phyloP scores from a whole-genome alignment of 2,888 invertebrate species.

The Hydropsyche betteni region DNA sequence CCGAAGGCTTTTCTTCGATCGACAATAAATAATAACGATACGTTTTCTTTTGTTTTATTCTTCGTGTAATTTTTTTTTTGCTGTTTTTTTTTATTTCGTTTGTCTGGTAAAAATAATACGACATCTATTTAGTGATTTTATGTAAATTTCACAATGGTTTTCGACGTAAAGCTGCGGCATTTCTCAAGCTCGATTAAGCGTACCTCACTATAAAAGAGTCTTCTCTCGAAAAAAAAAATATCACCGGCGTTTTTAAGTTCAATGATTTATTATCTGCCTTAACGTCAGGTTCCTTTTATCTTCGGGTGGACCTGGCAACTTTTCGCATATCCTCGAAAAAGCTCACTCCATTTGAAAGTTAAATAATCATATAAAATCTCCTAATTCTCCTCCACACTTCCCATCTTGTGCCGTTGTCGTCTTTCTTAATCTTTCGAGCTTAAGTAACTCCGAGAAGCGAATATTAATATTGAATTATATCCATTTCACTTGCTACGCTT shows the following conservation, averaged over 20 bases:
- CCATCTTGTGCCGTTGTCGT: slow-evolving; percentile 22
- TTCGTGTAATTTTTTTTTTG: not conserved
- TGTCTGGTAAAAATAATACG: not conserved
- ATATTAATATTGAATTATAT: slow-evolving; percentile 42
- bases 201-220: not conserved
- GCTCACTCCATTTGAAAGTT: slow-evolving; percentile 37
- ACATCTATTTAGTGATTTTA: not conserved
- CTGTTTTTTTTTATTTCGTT: not conserved
- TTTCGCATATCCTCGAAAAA: slow-evolving; percentile 35
- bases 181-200: not conserved
- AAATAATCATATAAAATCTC: slow-evolving; percentile 41
- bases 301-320: slow-evolving; percentile 20
- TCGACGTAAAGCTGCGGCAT: not conserved
- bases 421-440: slow-evolving; percentile 39
- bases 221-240: not conserved
- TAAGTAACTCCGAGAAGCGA: slow-evolving; percentile 41
- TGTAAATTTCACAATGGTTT: slow-evolving; percentile 1
- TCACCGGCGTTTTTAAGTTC: slow-evolving; percentile 6
- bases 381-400: slow-evolving; percentile 27
- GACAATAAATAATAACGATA: not conserved
- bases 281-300: slow-evolving; percentile 18
- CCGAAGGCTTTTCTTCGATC: not conserved
- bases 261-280: slow-evolving; percentile 40
- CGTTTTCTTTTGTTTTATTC: not conserved
- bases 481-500: slow-evolving; percentile 40